Conservation (phyloP, 2,888 invertebrate genomes). For the Orthosia gothica region DNA sequence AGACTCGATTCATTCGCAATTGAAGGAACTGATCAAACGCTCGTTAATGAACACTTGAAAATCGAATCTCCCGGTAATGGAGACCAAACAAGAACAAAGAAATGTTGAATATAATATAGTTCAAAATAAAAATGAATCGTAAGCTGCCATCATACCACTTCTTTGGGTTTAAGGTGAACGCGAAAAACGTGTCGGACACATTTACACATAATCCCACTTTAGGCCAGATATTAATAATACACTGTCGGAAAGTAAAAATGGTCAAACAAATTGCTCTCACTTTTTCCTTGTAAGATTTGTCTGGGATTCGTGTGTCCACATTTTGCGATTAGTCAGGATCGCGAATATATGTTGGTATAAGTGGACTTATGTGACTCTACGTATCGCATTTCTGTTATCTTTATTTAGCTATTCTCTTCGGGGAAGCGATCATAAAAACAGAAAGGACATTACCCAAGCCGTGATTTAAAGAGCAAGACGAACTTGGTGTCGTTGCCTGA, state of each 20-base stretch:
- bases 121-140: conserved; percentile 10
- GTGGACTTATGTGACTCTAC: conserved; percentile 26
- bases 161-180: conserved; percentile 3
- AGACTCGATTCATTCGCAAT: conserved; percentile 27
- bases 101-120: not conserved
- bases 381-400: conserved; percentile 60
- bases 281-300: conserved; percentile 66
- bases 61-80: conserved; percentile 2
- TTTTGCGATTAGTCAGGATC: conserved; percentile 53
- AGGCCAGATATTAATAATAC: conserved; percentile 61
- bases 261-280: conserved; percentile 56
- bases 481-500: conserved; percentile 62
- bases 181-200: conserved; percentile 36
- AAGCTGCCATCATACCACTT: conserved; percentile 1
- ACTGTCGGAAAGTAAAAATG: conserved; percentile 58
- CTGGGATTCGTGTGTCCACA: conserved; percentile 30
- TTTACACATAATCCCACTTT: conserved; percentile 66
- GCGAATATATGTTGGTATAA: not conserved
- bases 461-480: conserved; percentile 68
- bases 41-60: conserved; percentile 40
- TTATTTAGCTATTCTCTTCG: conserved; percentile 67
- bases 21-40: conserved; percentile 40
- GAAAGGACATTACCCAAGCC: conserved; percentile 61
- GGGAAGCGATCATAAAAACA: conserved; percentile 69
- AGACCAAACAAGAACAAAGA: conserved; percentile 5